phyloP scores from a whole-genome alignment of 1,140 invertebrate genomes.

The Drosophila jambulina region DNA sequence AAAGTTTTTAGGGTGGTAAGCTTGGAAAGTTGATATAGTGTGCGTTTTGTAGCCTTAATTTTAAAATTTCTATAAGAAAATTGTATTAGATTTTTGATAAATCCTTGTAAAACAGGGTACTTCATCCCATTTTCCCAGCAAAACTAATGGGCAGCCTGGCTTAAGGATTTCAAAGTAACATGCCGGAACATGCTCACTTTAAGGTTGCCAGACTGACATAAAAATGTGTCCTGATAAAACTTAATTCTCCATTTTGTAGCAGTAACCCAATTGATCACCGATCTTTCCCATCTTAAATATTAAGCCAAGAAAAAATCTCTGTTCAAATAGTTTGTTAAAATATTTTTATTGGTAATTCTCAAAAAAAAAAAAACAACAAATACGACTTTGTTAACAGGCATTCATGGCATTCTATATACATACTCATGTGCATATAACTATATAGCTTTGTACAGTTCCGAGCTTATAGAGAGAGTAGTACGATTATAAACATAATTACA shows the following conservation, averaged over 20 bases:
- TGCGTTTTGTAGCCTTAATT: neutral
- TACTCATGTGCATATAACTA: constrained; percentile 23
- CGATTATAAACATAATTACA: constrained; percentile 4
- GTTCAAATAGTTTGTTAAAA: constrained; percentile 25
- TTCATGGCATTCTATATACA: constrained; percentile 20
- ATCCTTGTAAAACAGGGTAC: too few relatives aligned
- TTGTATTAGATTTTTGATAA: too few relatives aligned
- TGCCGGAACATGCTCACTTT: neutral
- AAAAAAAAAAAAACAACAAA: constrained; percentile 37
- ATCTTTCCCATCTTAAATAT: neutral
- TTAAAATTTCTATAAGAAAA: too few relatives aligned
- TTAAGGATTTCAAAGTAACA: neutral
- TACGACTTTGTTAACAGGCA: constrained; percentile 41
- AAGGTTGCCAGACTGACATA: neutral
- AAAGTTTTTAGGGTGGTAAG: neutral
- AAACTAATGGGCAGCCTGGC: neutral
- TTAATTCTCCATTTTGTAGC: neutral
- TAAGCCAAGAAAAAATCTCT: neutral
- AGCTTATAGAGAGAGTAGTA: constrained; percentile 35
- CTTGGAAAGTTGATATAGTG: too few relatives aligned
- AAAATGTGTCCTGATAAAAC: neutral
- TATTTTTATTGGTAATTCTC: constrained; percentile 30
- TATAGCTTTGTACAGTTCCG: constrained; percentile 39
- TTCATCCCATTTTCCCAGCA: too few relatives aligned
- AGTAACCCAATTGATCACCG: neutral